Base-by-base conservation (phyloP, 2,797 vertebrate species). In the Oceanodroma leucorhoa region DNA sequence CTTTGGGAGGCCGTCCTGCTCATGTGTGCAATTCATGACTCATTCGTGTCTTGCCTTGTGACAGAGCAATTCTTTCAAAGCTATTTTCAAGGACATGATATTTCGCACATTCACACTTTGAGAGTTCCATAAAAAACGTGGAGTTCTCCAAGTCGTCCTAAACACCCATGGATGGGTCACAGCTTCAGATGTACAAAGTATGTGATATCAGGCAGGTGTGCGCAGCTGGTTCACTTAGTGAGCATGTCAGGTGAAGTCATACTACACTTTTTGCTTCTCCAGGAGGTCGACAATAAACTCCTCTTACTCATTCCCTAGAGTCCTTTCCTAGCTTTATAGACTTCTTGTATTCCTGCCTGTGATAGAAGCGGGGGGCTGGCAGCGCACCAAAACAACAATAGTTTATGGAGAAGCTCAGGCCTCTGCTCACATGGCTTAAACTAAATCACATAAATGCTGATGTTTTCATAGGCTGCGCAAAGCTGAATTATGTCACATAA, bases 81-180 rank as follows among this genome's bases (percentile, higher is more conserved):
- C 58, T 83, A 0, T 87, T 85, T 92, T 79, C 48, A 55, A 72
- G 41, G 43, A 13, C 43, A 40, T 24, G 2, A 0, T 50, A 46
- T 73, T 89, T 84, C 14, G 4, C 17, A 27, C 30, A n/a, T 83
- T 17, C 29, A 17, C 12, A 7, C 45, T 75, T 70, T 10, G 17
- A 65, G 70, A 77, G 27, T 53, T 70, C 51, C 24, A 18, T 36
- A 46, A 81, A 76, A 87, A 27, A 4, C 2, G 0, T 24, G 18
- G 30, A 34, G 51, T 18, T 82, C 50, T 83, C 83, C 17, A 50
- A 73, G 55, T 48, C 2, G 0, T 9, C 8, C n/a, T 85, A 11
- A 73, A 66, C 6, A 53, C 5, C 8, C 0, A 0, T 6, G 14
- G 16, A 51, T 2, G 4, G 27, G 24, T 73, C 38, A 17, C 27